Conservation (phyloP, 2,888 invertebrate genomes). For the Hydropsyche betteni region DNA sequence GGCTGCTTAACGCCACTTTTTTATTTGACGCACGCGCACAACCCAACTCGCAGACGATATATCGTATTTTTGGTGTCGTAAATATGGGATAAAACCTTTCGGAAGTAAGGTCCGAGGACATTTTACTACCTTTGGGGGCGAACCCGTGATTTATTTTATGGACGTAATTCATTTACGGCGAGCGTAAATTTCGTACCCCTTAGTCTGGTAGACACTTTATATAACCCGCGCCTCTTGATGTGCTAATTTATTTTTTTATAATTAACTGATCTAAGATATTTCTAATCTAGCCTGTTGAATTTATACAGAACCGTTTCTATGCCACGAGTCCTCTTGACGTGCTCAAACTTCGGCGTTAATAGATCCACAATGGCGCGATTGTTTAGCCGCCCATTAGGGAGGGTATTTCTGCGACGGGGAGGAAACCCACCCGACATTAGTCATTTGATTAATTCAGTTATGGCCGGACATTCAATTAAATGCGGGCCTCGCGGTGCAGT, state of each 20-base stretch:
- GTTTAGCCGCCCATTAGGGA: too few relatives aligned
- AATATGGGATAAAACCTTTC: conserved; percentile 31
- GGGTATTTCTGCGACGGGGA: too few relatives aligned
- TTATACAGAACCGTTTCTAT: too few relatives aligned
- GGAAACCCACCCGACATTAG: conserved; percentile 33
- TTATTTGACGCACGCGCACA: too few relatives aligned
- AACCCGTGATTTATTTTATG: conserved; percentile 37
- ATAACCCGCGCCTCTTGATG: not conserved
- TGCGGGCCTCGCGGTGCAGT: not conserved
- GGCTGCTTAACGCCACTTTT: too few relatives aligned
- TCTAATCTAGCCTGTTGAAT: too few relatives aligned
- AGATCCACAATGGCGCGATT: too few relatives aligned
- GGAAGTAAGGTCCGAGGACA: conserved; percentile 30
- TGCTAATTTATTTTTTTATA: conserved; percentile 24
- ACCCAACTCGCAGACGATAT: too few relatives aligned
- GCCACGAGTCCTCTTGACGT: too few relatives aligned
- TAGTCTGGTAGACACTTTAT: conserved; percentile 7
- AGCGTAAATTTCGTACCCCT: conserved; percentile 24
- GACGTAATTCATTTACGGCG: conserved; percentile 31
- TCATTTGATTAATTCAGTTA: conserved; percentile 46
- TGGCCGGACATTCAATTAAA: conserved; percentile 47
- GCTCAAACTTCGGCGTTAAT: too few relatives aligned
- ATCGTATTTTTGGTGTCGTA: conserved; percentile 13
- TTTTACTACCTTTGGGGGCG: conserved; percentile 25
- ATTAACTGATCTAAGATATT: not conserved